Percentiles rank a stretch among this genome's conserved stretches.
Conservation (phyloP, 2,797 vertebrate species). For the Zalophus californianus region DNA sequence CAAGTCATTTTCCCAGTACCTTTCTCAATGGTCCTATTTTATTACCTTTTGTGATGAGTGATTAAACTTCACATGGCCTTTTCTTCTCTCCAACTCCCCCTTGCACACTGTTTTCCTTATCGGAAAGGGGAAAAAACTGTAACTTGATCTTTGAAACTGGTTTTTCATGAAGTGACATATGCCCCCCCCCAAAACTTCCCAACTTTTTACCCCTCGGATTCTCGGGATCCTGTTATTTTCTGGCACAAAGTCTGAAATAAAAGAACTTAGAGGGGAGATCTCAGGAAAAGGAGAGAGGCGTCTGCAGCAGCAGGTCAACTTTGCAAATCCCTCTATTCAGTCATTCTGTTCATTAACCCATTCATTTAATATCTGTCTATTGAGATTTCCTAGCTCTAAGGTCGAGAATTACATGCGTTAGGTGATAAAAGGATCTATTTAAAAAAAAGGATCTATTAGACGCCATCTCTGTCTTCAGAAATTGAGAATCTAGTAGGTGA, state of each 20-base stretch:
- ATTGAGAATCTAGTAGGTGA: neutral
- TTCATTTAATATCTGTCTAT: slow-evolving; percentile 4
- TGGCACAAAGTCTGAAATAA: neutral
- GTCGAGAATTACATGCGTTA: neutral
- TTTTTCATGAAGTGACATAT: neutral
- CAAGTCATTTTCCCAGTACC: neutral
- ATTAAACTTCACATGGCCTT: neutral
- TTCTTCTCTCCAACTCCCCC: neutral
- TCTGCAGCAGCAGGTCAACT: neutral
- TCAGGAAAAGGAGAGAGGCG: neutral
- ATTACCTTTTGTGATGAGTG: neutral
- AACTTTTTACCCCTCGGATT: neutral
- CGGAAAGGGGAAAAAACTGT: neutral
- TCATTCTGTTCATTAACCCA: neutral
- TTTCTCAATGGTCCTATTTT: neutral
- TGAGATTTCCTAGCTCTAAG: neutral
- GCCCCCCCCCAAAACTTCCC: neutral
- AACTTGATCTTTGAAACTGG: neutral
- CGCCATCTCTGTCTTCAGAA: neutral
- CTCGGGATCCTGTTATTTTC: neutral
- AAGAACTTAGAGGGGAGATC: neutral
- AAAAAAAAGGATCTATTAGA: neutral
- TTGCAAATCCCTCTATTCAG: neutral
- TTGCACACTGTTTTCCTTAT: neutral
- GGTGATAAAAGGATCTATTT: slow-evolving; percentile 12